Percentiles rank a stretch among this genome's conserved stretches.
Conservation (phyloP, 2,888 invertebrate species). For the Meta bourneti region DNA sequence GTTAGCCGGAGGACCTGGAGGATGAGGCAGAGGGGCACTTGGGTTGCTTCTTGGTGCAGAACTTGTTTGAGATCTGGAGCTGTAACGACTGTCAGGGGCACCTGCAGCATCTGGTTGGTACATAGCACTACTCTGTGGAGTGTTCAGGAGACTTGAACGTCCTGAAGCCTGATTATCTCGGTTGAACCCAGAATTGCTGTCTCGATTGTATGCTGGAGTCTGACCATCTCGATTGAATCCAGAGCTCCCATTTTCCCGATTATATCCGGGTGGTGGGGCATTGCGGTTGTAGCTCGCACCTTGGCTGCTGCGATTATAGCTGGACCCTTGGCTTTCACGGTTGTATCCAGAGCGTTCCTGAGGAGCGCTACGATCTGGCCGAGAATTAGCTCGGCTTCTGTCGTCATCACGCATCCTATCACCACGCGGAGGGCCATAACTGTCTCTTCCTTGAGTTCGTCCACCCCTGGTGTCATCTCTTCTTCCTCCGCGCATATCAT, state of each 20-base stretch:
- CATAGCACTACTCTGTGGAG: constrained; percentile 19
- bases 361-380: constrained; percentile 13
- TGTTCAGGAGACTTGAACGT: constrained; percentile 38
- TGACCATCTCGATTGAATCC: constrained; percentile 9
- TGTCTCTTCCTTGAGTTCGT: constrained; percentile 38
- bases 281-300: constrained; percentile 17
- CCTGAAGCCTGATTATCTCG: constrained; percentile 2
- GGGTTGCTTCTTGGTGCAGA: not conserved
- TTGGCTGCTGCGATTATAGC: constrained; percentile 2
- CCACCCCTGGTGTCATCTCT: constrained; percentile 68
- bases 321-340: constrained; percentile 13
- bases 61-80: not conserved
- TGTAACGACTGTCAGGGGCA: constrained; percentile 24
- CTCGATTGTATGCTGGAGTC: constrained; percentile 1
- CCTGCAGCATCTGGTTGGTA: constrained; percentile 28
- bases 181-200: not conserved
- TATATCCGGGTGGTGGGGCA: not conserved
- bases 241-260: not conserved
- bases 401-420: constrained; percentile 31
- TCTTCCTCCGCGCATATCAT: constrained; percentile 40
- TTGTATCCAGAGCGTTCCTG: constrained; percentile 5
- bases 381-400: not conserved
- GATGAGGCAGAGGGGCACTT: not conserved
- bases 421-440: constrained; percentile 28
- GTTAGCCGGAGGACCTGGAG: not conserved